Evolutionary conservation across 2,888 invertebrate species (phyloP).

Genomic region (Ariolimax columbianus): DNA sequence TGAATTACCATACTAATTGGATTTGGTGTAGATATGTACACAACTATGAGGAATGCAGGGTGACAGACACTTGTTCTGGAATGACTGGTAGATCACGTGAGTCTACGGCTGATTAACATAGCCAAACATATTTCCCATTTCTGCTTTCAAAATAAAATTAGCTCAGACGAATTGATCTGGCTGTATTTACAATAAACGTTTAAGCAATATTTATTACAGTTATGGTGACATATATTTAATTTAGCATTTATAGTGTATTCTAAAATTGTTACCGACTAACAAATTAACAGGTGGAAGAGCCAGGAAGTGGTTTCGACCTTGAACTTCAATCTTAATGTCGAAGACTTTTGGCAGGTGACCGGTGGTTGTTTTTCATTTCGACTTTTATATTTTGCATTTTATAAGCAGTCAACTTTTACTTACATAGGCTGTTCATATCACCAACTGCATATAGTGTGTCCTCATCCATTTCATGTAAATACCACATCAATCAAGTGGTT

Average conservation of each 20-base stretch:
- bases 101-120: background rate
- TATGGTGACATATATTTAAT: too few relatives aligned
- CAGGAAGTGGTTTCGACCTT: conserved; percentile 24
- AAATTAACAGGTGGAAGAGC: conserved; percentile 15
- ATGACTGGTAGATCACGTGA: background rate
- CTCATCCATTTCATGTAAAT: background rate
- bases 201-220: too few relatives aligned
- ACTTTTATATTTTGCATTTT: background rate
- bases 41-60: too few relatives aligned
- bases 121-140: too few relatives aligned
- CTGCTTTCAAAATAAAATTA: too few relatives aligned
- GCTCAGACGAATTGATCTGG: too few relatives aligned
- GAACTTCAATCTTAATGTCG: conserved; percentile 8
- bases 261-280: conserved; percentile 14
- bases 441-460: background rate
- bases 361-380: background rate
- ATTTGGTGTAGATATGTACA: too few relatives aligned
- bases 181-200: too few relatives aligned
- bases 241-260: background rate
- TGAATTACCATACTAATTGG: too few relatives aligned
- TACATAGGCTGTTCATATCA: background rate
- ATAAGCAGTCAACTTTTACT: background rate
- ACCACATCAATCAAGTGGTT: background rate
- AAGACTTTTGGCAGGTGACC: background rate
- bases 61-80: background rate